Conservation (phyloP, 2,113 vertebrate species). For the Calidris pygmaea region DNA sequence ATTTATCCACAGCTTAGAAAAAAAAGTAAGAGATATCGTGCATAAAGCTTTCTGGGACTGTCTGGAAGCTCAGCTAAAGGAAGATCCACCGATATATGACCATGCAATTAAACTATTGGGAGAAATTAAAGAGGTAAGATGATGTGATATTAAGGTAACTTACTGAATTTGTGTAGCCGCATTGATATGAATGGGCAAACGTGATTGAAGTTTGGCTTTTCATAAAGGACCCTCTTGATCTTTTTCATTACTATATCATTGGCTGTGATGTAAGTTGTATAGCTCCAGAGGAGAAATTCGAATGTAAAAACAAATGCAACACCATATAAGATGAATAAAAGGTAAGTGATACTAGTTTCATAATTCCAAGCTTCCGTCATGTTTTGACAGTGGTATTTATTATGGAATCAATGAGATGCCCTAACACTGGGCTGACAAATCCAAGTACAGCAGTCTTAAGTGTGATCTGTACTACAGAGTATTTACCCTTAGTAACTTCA, state of each 20-base stretch:
- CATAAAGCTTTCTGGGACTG: conserved; percentile 97
- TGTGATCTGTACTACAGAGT: background rate
- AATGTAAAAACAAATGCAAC: background rate
- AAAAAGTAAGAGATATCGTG: conserved; percentile 90
- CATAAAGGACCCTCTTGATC: background rate
- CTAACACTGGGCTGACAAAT: background rate
- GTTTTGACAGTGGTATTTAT: background rate
- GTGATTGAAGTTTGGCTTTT: background rate
- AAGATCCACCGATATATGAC: conserved; percentile 83
- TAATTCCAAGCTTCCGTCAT: background rate
- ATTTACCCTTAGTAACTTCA: background rate
- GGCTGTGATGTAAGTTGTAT: background rate
- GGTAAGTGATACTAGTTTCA: background rate
- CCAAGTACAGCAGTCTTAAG: background rate
- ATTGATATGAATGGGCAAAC: background rate
- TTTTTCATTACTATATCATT: background rate
- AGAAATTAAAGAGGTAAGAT: conserved; percentile 83
- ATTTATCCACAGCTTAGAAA: conserved; percentile 84
- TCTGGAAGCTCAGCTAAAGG: conserved; percentile 86
- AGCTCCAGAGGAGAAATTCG: background rate
- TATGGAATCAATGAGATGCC: background rate
- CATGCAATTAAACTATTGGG: conserved; percentile 81
- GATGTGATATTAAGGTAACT: background rate
- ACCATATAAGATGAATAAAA: background rate
- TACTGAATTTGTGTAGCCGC: background rate